Base-by-base conservation (phyloP, 2,113 vertebrate genomes). In the Colaptes auratus region DNA sequence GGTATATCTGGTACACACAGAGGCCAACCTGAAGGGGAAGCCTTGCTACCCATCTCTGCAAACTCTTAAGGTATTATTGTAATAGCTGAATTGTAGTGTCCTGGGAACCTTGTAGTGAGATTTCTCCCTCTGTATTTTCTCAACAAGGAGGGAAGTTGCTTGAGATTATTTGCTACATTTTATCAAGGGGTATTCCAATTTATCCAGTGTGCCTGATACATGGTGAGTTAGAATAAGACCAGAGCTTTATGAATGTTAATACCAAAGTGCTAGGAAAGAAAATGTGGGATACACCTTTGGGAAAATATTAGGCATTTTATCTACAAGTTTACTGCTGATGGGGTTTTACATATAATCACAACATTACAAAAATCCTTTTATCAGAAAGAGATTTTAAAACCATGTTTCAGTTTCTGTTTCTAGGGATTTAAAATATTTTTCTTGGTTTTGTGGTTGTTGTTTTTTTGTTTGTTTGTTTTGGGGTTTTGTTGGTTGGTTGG, bases 1-100 rank as follows among this genome's bases (percentile, higher is more conserved):
- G 2, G 42, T 6, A 48, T 58, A 5, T 16, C 24, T 4, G 1
- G 12, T n/a, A 33, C 18, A 21, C 6, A 15, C 1, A 2, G 12
- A 25, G 33, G 20, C 14, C 63, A 92, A 17, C 24, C 36, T 58
- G 19, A 58, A 67, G 0, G 0, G 16, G 33, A 13, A 12, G 1
- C 10, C 44, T 42, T 65, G 15, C 25, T n/a, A 46, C 17, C 16
- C 2, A 0, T 84, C 65, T 59, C 19, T 46, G 16, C 5, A 6
- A 46, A 53, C 53, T 20, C 33, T 52, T 56, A 39, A 36, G 20
- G 5, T 46, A 10, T 44, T 24, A 11, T 64, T 64, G 31, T 36
- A 25, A 48, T 42, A 70, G 55, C 5, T n/a, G 30, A 59, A 39
- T 53, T 60, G 12, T 36, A 15, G 31, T 64, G 4, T 53, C 0